Percentiles rank a stretch among this genome's conserved stretches.
Evolutionary conservation across 2,888 invertebrate genomes (phyloP).

Genomic region (Phrixothrix hirtus): DNA sequence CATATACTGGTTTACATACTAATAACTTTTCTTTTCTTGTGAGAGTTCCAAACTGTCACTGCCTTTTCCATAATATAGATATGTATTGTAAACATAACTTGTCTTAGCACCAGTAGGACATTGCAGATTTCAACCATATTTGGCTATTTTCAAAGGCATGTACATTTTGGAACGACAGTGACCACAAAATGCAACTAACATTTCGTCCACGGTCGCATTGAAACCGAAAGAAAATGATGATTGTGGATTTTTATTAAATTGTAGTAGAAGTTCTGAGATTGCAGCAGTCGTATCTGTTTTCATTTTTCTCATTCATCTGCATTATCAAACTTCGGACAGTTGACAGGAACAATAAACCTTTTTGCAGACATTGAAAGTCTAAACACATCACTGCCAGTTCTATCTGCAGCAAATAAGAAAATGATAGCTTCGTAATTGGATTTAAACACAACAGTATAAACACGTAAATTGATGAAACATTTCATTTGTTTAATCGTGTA

Average conservation of each 20-base stretch:
- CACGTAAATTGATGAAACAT: no score
- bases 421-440: conserved; percentile 34
- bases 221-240: conserved; percentile 6
- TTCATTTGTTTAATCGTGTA: neutral
- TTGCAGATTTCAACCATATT: conserved; percentile 40
- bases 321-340: no score
- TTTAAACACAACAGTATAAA: conserved; percentile 30
- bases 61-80: no score
- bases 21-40: no score
- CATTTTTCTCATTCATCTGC: conserved; percentile 22
- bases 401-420: conserved; percentile 31
- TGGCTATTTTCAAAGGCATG: conserved; percentile 37
- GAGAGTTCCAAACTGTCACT: no score
- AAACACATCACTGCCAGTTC: no score
- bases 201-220: conserved; percentile 24
- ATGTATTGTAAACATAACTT: conserved; percentile 32
- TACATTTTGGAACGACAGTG: conserved; percentile 20
- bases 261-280: conserved; percentile 15
- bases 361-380: no score
- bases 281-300: conserved; percentile 27
- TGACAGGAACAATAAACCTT: conserved; percentile 36
- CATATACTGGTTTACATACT: no score
- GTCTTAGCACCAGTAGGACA: conserved; percentile 33
- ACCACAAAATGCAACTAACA: conserved; percentile 21
- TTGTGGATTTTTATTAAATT: conserved; percentile 19